Conservation (phyloP, 2,113 vertebrate species). For the Rhinolophus ferrumequinum region DNA sequence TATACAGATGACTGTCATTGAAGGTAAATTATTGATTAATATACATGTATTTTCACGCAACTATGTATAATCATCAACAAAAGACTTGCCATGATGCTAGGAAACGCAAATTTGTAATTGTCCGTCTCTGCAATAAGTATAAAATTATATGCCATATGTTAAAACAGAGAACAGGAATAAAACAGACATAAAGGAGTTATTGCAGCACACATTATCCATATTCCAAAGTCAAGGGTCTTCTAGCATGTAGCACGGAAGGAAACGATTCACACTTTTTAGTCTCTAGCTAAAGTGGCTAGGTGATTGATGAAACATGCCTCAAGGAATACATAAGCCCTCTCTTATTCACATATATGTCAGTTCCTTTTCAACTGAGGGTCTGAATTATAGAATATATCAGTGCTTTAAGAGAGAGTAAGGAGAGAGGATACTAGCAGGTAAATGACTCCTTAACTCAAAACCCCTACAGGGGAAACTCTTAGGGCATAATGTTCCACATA, state of each 20-base stretch:
- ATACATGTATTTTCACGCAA: neutral
- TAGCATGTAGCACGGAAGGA: neutral
- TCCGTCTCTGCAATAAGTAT: neutral
- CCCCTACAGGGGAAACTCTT: neutral
- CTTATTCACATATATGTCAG: neutral
- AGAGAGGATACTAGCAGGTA: neutral
- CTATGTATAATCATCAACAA: neutral
- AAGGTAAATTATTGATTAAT: slow-evolving; percentile 15
- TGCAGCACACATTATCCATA: neutral
- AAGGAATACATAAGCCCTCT: neutral
- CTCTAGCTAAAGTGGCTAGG: neutral
- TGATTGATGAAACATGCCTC: neutral
- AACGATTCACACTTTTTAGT: slow-evolving; percentile 37
- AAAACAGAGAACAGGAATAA: neutral
- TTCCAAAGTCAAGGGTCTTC: neutral
- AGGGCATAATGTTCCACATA: neutral
- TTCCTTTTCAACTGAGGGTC: slow-evolving; percentile 21
- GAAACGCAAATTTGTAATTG: slow-evolving; percentile 10
- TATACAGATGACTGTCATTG: neutral
- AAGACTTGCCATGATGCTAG: neutral
- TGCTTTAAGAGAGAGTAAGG: neutral
- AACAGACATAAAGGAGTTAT: neutral
- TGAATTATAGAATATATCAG: slow-evolving; percentile 39
- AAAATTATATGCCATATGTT: neutral
- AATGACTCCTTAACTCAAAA: slow-evolving; percentile 30